phyloP scores from a whole-genome alignment of 2,888 invertebrate genomes.

The Cheilosia vulpina region DNA sequence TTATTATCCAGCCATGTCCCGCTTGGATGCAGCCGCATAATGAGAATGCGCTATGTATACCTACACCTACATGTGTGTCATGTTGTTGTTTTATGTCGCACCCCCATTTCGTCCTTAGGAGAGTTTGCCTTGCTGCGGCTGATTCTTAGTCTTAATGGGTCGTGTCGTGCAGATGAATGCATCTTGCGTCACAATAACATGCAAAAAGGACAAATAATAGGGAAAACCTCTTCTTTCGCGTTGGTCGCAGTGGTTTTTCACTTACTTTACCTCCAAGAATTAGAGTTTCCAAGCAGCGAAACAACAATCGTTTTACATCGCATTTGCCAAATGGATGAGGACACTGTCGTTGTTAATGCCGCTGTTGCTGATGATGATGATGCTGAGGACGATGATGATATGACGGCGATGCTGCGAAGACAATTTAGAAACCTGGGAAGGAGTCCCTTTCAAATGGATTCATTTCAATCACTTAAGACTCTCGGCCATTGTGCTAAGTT shows the following conservation, averaged over 20 bases:
- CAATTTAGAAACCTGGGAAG: constrained; percentile 61
- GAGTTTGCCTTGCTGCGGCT: constrained; percentile 51
- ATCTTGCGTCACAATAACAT: constrained; percentile 67
- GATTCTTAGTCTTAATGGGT: constrained; percentile 67
- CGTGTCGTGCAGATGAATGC: constrained; percentile 59
- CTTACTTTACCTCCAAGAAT: constrained; percentile 73
- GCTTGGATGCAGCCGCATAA: constrained; percentile 60
- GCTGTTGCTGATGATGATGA: constrained; percentile 2
- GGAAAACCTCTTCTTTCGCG: constrained; percentile 53
- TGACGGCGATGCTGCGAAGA: constrained; percentile 39
- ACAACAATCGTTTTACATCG: constrained; percentile 72
- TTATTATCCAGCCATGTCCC: constrained; percentile 62
- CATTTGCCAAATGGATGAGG: constrained; percentile 72
- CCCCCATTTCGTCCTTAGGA: constrained; percentile 37
- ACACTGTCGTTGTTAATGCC: constrained; percentile 42
- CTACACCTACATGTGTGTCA: constrained; percentile 15
- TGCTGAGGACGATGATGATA: constrained; percentile 12
- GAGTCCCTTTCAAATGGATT: constrained; percentile 68
- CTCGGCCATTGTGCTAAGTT: constrained; percentile 64
- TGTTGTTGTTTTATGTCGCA: constrained; percentile 26
- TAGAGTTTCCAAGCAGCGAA: constrained; percentile 60
- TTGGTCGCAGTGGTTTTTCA: constrained; percentile 74
- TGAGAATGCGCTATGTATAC: constrained; percentile 27
- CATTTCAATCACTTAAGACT: constrained; percentile 74
- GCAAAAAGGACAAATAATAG: constrained; percentile 53